These are phyloP conservation scores for Harpalus rufipes DNA, from an alignment of 2,888 invertebrate genomes.

Conservation along the genomic window DNA sequence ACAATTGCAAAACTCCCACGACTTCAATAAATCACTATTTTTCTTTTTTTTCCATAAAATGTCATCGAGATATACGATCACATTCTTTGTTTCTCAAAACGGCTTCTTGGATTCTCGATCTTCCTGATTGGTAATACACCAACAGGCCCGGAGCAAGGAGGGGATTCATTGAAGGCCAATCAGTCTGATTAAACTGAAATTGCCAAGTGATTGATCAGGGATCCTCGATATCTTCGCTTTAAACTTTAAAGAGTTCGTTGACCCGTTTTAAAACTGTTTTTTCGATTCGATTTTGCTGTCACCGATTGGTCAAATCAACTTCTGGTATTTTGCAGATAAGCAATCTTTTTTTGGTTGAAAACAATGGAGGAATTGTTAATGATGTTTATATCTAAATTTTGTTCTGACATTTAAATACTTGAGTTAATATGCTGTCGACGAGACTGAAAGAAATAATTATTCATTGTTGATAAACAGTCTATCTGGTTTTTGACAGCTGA, in stretches of 20 bases:
- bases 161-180: conserved; percentile 51
- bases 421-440: conserved; percentile 34
- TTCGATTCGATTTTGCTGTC: conserved; percentile 13
- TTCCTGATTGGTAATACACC: conserved; percentile 13
- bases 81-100: conserved; percentile 23
- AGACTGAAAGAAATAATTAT: conserved; percentile 7
- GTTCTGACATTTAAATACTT: conserved; percentile 24
- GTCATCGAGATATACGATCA: neutral
- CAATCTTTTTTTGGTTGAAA: conserved; percentile 7
- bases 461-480: conserved; percentile 7
- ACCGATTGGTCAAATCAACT: conserved; percentile 10
- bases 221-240: conserved; percentile 17
- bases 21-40: conserved; percentile 30
- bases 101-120: neutral
- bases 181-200: conserved; percentile 54
- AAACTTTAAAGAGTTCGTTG: conserved; percentile 47
- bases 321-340: conserved; percentile 36
- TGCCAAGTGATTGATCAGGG: conserved; percentile 54
- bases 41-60: conserved; percentile 15
- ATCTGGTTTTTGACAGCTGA: conserved; percentile 26
- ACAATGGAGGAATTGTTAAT: conserved; percentile 32
- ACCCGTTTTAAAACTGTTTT: conserved; percentile 47
- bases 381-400: conserved; percentile 7
- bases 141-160: neutral
- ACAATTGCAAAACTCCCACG: conserved; percentile 33